Conservation (phyloP, 2,113 vertebrate genomes). For the Callipepla squamata region DNA sequence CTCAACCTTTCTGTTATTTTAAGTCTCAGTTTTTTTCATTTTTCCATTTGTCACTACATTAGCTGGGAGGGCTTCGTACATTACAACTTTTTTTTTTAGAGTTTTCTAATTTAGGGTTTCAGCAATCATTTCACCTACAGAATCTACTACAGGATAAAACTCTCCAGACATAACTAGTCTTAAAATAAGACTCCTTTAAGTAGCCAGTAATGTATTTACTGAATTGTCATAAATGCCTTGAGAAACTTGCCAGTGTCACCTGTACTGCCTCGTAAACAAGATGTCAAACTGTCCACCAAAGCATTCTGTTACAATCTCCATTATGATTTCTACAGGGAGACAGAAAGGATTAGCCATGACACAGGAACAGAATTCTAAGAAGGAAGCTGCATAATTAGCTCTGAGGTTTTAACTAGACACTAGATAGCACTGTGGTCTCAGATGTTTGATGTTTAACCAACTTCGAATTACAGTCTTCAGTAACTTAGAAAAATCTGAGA, state of each 20-base stretch:
- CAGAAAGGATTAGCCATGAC: constrained; percentile 50
- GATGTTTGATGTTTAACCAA: constrained; percentile 22
- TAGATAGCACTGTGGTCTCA: constrained; percentile 11
- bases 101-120: constrained; percentile 5
- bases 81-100: neutral
- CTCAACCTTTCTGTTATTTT: neutral
- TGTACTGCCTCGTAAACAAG: constrained; percentile 24
- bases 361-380: constrained; percentile 63
- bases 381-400: constrained; percentile 53
- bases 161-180: constrained; percentile 3
- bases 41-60: neutral
- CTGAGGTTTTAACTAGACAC: constrained; percentile 36
- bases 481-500: neutral
- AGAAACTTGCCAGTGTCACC: neutral
- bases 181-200: neutral
- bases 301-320: neutral
- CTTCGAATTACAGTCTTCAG: neutral
- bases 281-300: neutral
- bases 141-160: constrained; percentile 12
- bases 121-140: neutral
- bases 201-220: constrained; percentile 12
- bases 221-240: constrained; percentile 5
- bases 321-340: constrained; percentile 31
- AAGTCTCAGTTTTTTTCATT: neutral
- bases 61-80: neutral